Conservation (phyloP, 2,113 vertebrate genomes). For the Oxyruncus cristatus region DNA sequence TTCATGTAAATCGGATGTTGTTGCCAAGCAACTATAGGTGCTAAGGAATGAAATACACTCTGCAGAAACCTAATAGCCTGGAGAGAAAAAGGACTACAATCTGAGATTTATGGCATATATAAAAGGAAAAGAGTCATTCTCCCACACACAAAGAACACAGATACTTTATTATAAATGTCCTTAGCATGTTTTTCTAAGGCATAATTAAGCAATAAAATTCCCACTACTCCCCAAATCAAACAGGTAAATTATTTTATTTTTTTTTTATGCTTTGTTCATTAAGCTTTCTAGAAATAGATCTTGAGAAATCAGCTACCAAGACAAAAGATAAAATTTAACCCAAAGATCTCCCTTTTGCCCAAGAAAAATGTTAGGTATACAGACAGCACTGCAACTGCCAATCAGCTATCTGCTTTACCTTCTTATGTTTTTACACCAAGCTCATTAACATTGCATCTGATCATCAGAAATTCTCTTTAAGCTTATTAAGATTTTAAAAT, state of each 20-base stretch:
- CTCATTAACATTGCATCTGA: conserved; percentile 65
- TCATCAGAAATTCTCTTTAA: conserved; percentile 66
- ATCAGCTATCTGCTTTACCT: conserved; percentile 25
- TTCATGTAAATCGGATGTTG: conserved; percentile 58
- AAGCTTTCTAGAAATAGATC: background rate
- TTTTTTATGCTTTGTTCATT: background rate
- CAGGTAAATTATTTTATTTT: background rate
- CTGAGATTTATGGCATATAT: conserved; percentile 58
- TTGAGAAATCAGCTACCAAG: conserved; percentile 4
- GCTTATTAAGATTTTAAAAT: conserved; percentile 71
- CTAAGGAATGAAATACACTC: conserved; percentile 68
- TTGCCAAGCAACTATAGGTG: conserved; percentile 70
- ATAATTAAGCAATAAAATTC: conserved; percentile 59
- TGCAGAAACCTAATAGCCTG: conserved; percentile 65
- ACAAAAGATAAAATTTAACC: conserved; percentile 3
- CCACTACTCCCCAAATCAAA: conserved; percentile 12
- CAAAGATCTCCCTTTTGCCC: background rate
- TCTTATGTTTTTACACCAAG: conserved; percentile 48
- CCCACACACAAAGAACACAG: conserved; percentile 37
- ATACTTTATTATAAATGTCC: conserved; percentile 40
- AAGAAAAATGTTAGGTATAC: background rate
- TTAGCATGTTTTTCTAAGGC: conserved; percentile 43
- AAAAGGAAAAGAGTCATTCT: conserved; percentile 41
- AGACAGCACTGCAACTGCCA: conserved; percentile 10
- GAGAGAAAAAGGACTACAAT: conserved; percentile 62